Percentiles rank a stretch among this genome's conserved stretches.
phyloP scores from a whole-genome alignment of 2,888 invertebrate genomes.

The Drosophila mayaguana region DNA sequence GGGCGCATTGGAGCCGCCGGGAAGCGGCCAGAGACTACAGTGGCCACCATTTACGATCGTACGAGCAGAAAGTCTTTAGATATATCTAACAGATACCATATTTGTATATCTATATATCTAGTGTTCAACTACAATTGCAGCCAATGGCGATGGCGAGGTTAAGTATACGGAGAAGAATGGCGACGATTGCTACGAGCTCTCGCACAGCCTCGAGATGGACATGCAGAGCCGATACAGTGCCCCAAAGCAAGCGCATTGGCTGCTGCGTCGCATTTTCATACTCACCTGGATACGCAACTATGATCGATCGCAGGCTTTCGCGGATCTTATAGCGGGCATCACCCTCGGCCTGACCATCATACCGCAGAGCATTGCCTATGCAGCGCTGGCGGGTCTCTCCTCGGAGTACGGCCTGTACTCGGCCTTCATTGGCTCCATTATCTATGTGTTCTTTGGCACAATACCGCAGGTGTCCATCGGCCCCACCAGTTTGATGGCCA shows the following conservation, averaged over 20 bases:
- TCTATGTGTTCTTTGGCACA: constrained; percentile 95
- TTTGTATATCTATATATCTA: background rate
- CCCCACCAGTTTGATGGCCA: constrained; percentile 97
- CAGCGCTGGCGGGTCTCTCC: constrained; percentile 92
- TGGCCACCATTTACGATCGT: constrained; percentile 70
- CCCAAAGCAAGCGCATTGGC: constrained; percentile 72
- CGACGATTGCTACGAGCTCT: constrained; percentile 47
- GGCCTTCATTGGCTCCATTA: constrained; percentile 94
- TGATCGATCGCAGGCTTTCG: constrained; percentile 88
- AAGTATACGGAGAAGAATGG: constrained; percentile 64
- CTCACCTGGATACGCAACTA: constrained; percentile 90
- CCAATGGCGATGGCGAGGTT: constrained; percentile 63
- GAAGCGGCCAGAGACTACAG: constrained; percentile 13
- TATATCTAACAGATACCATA: background rate
- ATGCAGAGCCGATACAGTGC: constrained; percentile 69
- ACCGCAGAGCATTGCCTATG: constrained; percentile 97
- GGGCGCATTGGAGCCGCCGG: background rate
- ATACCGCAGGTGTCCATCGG: constrained; percentile 94
- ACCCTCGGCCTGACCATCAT: constrained; percentile 96
- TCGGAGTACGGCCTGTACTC: constrained; percentile 97
- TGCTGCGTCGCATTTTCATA: constrained; percentile 86
- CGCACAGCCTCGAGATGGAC: constrained; percentile 62
- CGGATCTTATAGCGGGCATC: constrained; percentile 94
- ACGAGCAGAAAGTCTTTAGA: constrained; percentile 30
- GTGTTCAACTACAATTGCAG: constrained; percentile 35